A percentile compares a stretch with the other conserved stretches of the same genome.
phyloP scores from a whole-genome alignment of 64 coral and sea anemone species.

The Montipora efflorescens region DNA sequence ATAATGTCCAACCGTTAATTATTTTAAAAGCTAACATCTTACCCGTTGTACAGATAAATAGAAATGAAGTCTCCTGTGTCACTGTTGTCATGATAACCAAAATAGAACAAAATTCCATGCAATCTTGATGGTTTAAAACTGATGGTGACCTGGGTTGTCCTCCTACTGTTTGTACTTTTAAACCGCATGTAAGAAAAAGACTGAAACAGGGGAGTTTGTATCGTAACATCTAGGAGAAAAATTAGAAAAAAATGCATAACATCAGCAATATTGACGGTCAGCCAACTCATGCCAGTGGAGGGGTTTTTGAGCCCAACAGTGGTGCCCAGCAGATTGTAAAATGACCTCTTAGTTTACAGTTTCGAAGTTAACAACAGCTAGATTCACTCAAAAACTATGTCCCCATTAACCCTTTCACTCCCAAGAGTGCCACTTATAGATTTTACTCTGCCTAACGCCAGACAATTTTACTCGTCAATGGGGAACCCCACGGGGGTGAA shows the following conservation, averaged over 20 bases:
- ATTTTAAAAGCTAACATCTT: constrained; percentile 6
- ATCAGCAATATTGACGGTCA: not conserved
- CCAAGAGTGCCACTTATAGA: too few relatives aligned
- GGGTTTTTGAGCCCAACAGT: not conserved
- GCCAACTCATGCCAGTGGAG: not conserved
- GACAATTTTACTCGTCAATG: too few relatives aligned
- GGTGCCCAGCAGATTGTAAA: too few relatives aligned
- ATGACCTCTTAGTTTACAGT: too few relatives aligned
- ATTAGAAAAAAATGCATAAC: not conserved
- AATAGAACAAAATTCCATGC: constrained; percentile 84
- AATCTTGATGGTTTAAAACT: constrained; percentile 59
- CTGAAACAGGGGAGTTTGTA: constrained; percentile 63
- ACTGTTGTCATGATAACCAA: constrained; percentile 47
- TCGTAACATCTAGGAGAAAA: constrained; percentile 43
- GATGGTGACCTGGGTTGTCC: constrained; percentile 60
- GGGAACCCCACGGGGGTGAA: too few relatives aligned
- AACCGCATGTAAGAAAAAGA: constrained; percentile 80
- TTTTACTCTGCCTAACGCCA: too few relatives aligned
- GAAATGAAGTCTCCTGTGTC: constrained; percentile 75
- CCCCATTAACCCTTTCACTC: too few relatives aligned
- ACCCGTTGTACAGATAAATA: constrained; percentile 83
- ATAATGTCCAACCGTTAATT: too few relatives aligned
- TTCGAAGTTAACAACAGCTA: too few relatives aligned
- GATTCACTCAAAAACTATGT: too few relatives aligned
- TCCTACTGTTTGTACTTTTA: constrained; percentile 38